Percentiles rank a stretch among this genome's conserved stretches.
phyloP scores from a whole-genome alignment of 2,113 vertebrate species.

The Erythrocercus mccallii region DNA sequence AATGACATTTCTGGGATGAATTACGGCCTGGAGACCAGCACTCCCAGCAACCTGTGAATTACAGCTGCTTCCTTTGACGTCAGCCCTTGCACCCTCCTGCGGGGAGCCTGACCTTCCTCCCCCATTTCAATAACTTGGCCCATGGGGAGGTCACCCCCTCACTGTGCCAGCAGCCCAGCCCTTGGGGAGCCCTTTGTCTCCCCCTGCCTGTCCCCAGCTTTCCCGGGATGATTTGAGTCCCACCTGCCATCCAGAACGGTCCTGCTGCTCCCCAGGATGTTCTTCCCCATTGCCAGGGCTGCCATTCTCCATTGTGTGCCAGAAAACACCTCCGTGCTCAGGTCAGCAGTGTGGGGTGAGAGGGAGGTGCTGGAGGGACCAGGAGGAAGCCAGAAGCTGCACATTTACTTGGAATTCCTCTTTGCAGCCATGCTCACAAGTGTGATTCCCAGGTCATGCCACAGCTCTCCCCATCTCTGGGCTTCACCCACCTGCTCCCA shows the following conservation, averaged over 20 bases:
- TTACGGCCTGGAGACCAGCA: not conserved
- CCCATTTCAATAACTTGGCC: not conserved
- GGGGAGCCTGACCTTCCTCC: conserved; percentile 48
- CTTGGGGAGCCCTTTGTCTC: accelerated
- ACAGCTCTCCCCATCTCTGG: not conserved
- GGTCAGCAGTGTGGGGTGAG: accelerated
- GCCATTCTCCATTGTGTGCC: accelerated
- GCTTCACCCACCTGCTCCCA: not conserved
- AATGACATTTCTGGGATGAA: conserved; percentile 58
- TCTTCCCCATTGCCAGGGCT: not conserved
- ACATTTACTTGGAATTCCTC: accelerated
- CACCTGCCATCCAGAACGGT: accelerated
- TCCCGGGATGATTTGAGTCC: not conserved
- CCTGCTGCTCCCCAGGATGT: accelerated
- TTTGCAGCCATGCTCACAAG: accelerated
- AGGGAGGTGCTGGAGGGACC: not conserved
- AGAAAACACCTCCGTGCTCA: not conserved
- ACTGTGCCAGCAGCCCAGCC: accelerated
- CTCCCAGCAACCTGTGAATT: conserved; percentile 13
- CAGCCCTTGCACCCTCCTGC: conserved; percentile 24
- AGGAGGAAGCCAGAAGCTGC: not conserved
- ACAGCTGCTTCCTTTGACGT: conserved; percentile 69
- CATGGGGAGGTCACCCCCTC: not conserved
- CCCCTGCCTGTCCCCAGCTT: not conserved
- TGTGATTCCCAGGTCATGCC: accelerated